These are phyloP conservation scores for Triops cancriformis DNA, from an alignment of 1,140 invertebrate genomes.

Conservation along the genomic window DNA sequence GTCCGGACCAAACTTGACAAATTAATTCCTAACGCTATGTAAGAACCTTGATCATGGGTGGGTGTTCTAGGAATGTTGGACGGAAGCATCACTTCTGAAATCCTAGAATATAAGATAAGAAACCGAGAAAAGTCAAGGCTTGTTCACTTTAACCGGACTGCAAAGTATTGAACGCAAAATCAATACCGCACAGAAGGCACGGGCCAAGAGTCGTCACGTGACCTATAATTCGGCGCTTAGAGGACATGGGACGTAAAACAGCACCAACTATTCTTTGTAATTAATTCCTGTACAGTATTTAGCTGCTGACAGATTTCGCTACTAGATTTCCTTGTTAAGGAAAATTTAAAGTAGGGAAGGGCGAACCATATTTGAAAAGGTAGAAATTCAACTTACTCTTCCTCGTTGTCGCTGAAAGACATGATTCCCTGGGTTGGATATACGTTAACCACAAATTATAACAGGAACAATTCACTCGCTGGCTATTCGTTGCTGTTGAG, in stretches of 20 bases:
- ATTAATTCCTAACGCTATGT: neutral
- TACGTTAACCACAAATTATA: neutral
- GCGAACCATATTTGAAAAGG: neutral
- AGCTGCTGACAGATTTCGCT: too few species aligned
- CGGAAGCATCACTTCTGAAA: too few species aligned
- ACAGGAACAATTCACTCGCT: neutral
- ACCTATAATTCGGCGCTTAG: neutral
- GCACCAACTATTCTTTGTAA: too few species aligned
- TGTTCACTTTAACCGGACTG: neutral
- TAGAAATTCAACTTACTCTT: neutral
- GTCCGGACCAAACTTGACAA: neutral
- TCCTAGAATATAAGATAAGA: too few species aligned
- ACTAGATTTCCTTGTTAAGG: too few species aligned
- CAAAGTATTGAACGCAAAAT: neutral
- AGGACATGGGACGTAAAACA: neutral
- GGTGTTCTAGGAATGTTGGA: neutral
- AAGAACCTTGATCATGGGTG: neutral
- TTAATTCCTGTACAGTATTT: too few species aligned
- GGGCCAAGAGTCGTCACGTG: neutral
- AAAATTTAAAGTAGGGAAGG: too few species aligned
- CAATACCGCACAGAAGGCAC: neutral
- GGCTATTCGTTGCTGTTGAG: neutral
- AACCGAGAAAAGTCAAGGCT: too few species aligned
- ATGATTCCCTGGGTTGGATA: neutral
- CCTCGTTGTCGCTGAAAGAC: slow-evolving; percentile 5